Evolutionary conservation across 2,797 vertebrate species (phyloP), one percentile per base, ranked within the genome.

Genomic region (Labeo calbasu): DNA sequence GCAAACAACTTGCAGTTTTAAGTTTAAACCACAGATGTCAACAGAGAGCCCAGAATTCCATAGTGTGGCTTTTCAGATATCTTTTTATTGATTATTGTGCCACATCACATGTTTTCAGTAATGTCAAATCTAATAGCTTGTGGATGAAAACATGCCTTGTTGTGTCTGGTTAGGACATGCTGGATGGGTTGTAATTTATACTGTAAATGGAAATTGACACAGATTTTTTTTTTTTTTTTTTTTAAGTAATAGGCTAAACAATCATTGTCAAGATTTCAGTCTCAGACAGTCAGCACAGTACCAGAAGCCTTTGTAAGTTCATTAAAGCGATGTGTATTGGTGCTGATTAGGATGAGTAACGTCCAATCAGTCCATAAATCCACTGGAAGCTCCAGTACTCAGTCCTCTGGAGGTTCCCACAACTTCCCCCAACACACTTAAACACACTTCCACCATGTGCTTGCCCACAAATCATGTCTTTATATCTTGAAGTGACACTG

Each of bases 381-480:
- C 89, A 59, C 85, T 86, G 86, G 87, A 87, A 70, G 63, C 66
- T 8, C 12, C 65, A 81, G 85, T 81, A 81, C 81, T 89, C 89
- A 88, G 90, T 90, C 90, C 91, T 86, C 89, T 17, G 28, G 66
- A n/a, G 36, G 80, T 89, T 87, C 85, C 69, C n/a, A 11, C 65
- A 82, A 84, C 80, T 87, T 86, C 88, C 90, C 87, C 63, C 87
- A 89, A 87, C 87, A 70, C 53, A 17, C 85, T 40, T 46, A 71
- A 87, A 86, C 86, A 86, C 86, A 86, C 36, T 8, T 82, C 83
- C 75, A 53, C 79, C 0, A 9, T 65, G 77, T 32, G 68, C 50
- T 65, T 66, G 5, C 87, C 89, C 89, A 92, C 94, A 94, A 94
- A 95, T 94, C 91, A 91, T 85, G 70, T 69, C 61, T 92, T 88